Evolutionary conservation across 1,140 invertebrate species (phyloP).

Genomic region (Stratiolaelaps scimitus): DNA sequence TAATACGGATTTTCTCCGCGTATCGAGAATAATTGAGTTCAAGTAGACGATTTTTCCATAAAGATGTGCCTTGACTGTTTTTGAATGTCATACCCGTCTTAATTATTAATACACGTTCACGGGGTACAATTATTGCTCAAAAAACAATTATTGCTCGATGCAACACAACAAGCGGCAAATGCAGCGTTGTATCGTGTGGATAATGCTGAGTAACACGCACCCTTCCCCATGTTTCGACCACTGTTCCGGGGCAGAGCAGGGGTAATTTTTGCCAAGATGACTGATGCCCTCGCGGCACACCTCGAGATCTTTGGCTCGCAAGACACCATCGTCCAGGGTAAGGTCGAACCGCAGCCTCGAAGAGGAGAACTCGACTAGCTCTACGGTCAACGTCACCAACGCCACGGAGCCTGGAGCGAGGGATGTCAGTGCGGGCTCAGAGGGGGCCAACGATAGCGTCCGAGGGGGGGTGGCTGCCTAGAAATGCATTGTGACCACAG

Average conservation of each 20-base stretch:
- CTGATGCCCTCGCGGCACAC: conserved; percentile 35
- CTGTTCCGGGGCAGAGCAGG: conserved; percentile 34
- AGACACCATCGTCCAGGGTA: conserved; percentile 2
- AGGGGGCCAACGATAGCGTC: conserved; percentile 12
- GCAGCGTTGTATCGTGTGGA: too few species aligned
- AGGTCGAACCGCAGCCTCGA: conserved; percentile 25
- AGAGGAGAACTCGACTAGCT: conserved; percentile 14
- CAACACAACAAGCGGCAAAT: too few species aligned
- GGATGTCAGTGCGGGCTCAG: conserved; percentile 12
- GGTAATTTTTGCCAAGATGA: conserved; percentile 35
- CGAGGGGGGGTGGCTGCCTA: background rate
- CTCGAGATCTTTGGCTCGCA: conserved; percentile 30
- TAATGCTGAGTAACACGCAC: background rate
- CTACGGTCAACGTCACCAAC: conserved; percentile 10
- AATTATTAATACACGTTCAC: too few species aligned
- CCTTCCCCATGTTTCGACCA: conserved; percentile 29
- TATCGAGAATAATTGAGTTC: too few species aligned
- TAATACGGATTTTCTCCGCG: too few species aligned
- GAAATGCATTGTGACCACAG: background rate
- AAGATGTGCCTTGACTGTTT: too few species aligned
- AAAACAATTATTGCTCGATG: too few species aligned
- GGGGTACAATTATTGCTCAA: too few species aligned
- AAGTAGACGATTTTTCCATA: too few species aligned
- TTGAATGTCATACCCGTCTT: too few species aligned
- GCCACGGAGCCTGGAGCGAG: conserved; percentile 5